Base-by-base conservation (phyloP, 1,140 invertebrate genomes). In the Drosophila sturtevanti region DNA sequence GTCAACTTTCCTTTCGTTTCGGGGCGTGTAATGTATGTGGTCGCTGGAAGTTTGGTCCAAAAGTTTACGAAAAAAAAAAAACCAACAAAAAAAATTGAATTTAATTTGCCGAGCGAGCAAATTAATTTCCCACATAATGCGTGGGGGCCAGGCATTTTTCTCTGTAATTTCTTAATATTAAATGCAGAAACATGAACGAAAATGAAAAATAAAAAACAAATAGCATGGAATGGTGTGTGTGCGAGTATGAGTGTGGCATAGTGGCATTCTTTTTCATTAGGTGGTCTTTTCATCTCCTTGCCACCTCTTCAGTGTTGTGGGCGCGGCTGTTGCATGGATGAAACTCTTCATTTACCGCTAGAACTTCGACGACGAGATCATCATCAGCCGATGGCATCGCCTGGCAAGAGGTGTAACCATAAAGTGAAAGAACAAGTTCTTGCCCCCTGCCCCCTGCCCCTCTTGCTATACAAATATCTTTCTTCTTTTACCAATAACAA, bases 341-440 rank as follows among this genome's bases (percentile, higher is more conserved):
- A 86, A 81, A 87, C 34, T 18, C 84, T 82, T 79, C 75, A 78
- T 87, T 86, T 87, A 89, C 84, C 84, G 84, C 82, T 87, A 87
- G 82, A 86, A 82, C 72, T 68, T 68, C 55, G 35, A 11, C 55
- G 35, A 11, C 48, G 66, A 72, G 78, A 81, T 86, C 67, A 86
- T 86, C 81, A 86, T 79, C 74, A 56, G 64, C 63, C 61, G 59
- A 22, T 55, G 34, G 41, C 16, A 52, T 51, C 12, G 41, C 65
- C 65, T 71, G 52, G 81, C 69, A 84, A 87, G 54, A 56, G 87
- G 87, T 89, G 87, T 90, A 81, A 27, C 89, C 89, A 90, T 89
- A 81, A 90, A 89, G 84, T 82, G 84, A 87, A 89, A 87, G 87
- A 90, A 90, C 82, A 44, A 80, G 84, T 89, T 89, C 78, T 34